Base-by-base conservation (phyloP, 2,113 vertebrate species). In the Lepus europaeus region DNA sequence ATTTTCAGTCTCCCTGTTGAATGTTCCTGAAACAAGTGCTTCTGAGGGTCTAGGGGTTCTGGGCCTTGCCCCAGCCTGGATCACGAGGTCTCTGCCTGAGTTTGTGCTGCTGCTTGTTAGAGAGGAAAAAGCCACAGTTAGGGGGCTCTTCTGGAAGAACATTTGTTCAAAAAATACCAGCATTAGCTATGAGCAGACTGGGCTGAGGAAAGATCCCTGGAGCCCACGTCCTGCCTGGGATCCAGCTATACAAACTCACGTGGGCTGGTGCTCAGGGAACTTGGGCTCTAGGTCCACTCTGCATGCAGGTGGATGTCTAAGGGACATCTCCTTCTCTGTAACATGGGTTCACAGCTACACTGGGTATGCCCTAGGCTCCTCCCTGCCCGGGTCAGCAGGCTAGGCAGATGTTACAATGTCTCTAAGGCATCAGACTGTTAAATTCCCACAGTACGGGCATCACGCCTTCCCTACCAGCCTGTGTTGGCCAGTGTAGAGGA, bases 201-300 rank as follows among this genome's bases (percentile, higher is more conserved):
- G 9, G 80, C 45, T n/a, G 9, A 73, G 31, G 11, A 49, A 77
- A 23, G 49, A 66, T 89, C 36, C 36, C 10, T 36, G 59, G 45
- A 53, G 25, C 74, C 74, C 4, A 20, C 2, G 33, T 1, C 51
- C 31, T 17, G 56, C 56, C 1, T 2, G 31, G 39, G 63, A n/a
- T 1, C 68, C 68, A 74, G 20, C 14, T 56, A 20, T 33, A 17
- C 0, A 0, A 36, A 23, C 6, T 29, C n/a, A 5, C 27, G 22
- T 45, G 33, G 63, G 66, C 61, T 73, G 36, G 36, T 5, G 19
- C 80, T 74, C 29, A 11, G 66, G 56, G 93, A 31, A 36, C 36
- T 36, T 61, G 61, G 23, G 49, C 31, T 61, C 51, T 31, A 63
- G 36, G 20, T 81, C 74, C 80, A 14, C 20, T 80, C 29, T n/a